Conservation (phyloP, 2,888 invertebrate genomes). For the Ormyrus pomaceus region DNA sequence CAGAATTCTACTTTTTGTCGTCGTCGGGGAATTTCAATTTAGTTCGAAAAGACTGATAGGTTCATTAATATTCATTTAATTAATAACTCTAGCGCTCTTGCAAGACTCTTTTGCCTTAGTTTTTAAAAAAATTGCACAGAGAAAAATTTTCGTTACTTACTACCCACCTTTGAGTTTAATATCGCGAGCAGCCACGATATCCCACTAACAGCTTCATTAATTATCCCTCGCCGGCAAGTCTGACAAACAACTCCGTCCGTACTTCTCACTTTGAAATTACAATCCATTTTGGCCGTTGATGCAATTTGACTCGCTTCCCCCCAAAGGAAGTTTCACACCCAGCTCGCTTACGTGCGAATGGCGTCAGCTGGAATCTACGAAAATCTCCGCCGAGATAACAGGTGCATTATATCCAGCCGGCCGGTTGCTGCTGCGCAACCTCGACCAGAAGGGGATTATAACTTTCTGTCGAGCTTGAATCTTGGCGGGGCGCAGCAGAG, state of each 20-base stretch:
- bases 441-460: conserved; percentile 2
- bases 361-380: conserved; percentile 31
- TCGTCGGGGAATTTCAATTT: too few relatives aligned
- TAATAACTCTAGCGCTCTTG: too few relatives aligned
- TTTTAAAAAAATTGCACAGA: too few relatives aligned
- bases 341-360: background rate
- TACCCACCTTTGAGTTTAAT: too few relatives aligned
- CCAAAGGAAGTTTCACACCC: too few relatives aligned
- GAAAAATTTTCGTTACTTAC: too few relatives aligned
- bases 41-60: too few relatives aligned
- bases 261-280: conserved; percentile 15
- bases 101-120: too few relatives aligned
- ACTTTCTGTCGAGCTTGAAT: conserved; percentile 12
- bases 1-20: too few relatives aligned
- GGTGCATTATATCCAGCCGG: background rate
- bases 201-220: background rate
- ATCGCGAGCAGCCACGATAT: too few relatives aligned
- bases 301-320: too few relatives aligned
- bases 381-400: conserved; percentile 28
- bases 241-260: background rate
- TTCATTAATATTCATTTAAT: too few relatives aligned
- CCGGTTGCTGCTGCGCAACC: background rate
- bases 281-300: background rate
- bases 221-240: background rate
- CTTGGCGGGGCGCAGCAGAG: background rate